Conservation (phyloP, 1,140 invertebrate genomes). For the Caerostris darwini region DNA sequence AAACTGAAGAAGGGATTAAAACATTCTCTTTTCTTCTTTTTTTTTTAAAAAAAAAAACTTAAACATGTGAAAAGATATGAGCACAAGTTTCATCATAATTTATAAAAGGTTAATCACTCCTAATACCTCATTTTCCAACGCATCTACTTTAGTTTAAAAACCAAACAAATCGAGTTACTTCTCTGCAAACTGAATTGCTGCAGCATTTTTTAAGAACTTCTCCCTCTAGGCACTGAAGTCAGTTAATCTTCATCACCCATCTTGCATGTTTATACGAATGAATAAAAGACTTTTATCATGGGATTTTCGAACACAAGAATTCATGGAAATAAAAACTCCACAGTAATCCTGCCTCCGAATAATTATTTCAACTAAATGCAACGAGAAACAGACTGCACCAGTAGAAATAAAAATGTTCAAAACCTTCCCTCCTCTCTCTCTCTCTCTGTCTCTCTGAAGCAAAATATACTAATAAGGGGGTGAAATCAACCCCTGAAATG, state of each 20-base stretch:
- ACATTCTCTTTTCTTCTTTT: not conserved
- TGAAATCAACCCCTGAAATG: not conserved
- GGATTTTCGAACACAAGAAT: not conserved
- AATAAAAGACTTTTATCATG: constrained; percentile 27
- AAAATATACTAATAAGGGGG: not conserved
- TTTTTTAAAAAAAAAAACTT: not conserved
- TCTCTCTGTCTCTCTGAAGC: not conserved
- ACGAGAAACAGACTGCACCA: not conserved
- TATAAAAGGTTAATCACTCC: constrained; percentile 50
- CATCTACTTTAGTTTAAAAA: not conserved
- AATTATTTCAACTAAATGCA: constrained; percentile 55
- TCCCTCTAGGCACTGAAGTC: not conserved
- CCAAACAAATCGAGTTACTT: constrained; percentile 44
- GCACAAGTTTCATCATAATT: not conserved
- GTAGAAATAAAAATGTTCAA: not conserved
- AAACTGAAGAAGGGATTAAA: not conserved
- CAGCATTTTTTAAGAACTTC: not conserved
- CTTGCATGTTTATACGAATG: not conserved
- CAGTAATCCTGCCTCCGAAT: constrained; percentile 37
- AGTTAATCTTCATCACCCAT: not conserved
- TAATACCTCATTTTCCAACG: constrained; percentile 36
- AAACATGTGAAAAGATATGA: not conserved
- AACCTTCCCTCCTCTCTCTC: not conserved
- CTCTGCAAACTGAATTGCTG: constrained; percentile 11
- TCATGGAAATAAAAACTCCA: not conserved